Evolutionary conservation across 2,888 invertebrate species (phyloP).

Genomic region (Tinea pellionella): DNA sequence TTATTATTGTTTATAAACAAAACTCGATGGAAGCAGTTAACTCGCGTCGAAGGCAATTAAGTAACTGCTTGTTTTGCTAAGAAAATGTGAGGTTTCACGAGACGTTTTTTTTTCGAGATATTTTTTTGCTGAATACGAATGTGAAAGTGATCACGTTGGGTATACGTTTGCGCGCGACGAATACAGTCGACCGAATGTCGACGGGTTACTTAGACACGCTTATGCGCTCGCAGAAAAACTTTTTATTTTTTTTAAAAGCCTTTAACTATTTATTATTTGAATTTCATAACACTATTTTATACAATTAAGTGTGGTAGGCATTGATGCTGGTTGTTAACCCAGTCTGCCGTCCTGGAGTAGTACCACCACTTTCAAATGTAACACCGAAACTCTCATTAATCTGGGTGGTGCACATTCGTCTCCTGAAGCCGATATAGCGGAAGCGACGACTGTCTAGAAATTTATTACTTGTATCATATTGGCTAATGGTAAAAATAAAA

Average conservation of each 20-base stretch:
- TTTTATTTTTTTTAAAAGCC: background rate
- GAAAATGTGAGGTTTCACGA: slow-evolving; percentile 36
- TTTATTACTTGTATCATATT: no score
- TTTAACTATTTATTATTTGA: no score
- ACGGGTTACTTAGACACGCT: slow-evolving; percentile 6
- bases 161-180: slow-evolving; percentile 49
- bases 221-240: background rate
- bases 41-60: slow-evolving; percentile 26
- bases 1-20: slow-evolving; percentile 43
- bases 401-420: no score
- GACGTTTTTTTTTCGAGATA: slow-evolving; percentile 40
- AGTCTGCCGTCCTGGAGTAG: no score
- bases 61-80: slow-evolving; percentile 28
- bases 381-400: no score
- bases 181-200: slow-evolving; percentile 40
- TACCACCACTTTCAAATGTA: no score
- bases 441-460: no score
- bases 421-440: no score
- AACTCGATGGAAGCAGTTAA: slow-evolving; percentile 26
- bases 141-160: slow-evolving; percentile 46
- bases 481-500: no score
- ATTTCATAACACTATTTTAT: no score
- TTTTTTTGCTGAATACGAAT: slow-evolving; percentile 32
- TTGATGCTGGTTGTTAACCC: no score
- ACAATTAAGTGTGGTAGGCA: no score